These are phyloP conservation scores for Aphrocallistes beatrix DNA, from an alignment of 37 sponge, comb jelly and placozoan species.

Conservation along the genomic window DNA sequence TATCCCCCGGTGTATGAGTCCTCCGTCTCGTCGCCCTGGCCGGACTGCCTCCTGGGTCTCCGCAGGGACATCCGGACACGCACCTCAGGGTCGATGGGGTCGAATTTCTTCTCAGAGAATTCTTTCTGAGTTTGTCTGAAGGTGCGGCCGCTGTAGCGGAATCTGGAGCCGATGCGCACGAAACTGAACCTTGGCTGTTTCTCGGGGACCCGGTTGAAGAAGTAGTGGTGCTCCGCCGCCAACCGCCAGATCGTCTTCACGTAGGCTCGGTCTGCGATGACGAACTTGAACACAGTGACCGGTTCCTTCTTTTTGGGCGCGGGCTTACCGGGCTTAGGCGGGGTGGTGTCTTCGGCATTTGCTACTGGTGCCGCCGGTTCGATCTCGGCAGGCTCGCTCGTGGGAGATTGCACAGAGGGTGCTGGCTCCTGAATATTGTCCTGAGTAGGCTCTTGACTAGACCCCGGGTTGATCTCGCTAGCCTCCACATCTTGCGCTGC, in stretches of 20 bases:
- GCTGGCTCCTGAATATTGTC: background rate
- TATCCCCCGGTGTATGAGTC: background rate
- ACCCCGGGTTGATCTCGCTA: background rate
- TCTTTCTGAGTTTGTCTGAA: conserved; percentile 27
- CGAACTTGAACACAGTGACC: conserved; percentile 23
- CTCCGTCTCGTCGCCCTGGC: background rate
- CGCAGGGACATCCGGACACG: background rate
- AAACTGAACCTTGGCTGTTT: background rate
- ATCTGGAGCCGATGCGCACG: conserved; percentile 28
- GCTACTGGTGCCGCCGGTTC: background rate
- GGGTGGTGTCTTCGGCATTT: background rate
- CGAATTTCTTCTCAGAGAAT: background rate
- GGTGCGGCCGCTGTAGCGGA: conserved; percentile 59
- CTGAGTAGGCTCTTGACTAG: background rate
- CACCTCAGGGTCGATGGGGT: background rate
- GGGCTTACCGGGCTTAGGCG: background rate
- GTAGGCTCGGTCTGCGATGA: conserved; percentile 24
- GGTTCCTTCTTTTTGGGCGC: background rate
- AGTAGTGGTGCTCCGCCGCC: conserved; percentile 74
- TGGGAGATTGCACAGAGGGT: background rate
- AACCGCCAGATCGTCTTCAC: conserved; percentile 66
- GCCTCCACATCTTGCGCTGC: background rate
- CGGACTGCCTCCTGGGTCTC: background rate
- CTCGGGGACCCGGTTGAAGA: conserved; percentile 39
- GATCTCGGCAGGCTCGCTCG: background rate